Conservation (phyloP, 2,888 invertebrate genomes). For the Pyrrhosoma nymphula region DNA sequence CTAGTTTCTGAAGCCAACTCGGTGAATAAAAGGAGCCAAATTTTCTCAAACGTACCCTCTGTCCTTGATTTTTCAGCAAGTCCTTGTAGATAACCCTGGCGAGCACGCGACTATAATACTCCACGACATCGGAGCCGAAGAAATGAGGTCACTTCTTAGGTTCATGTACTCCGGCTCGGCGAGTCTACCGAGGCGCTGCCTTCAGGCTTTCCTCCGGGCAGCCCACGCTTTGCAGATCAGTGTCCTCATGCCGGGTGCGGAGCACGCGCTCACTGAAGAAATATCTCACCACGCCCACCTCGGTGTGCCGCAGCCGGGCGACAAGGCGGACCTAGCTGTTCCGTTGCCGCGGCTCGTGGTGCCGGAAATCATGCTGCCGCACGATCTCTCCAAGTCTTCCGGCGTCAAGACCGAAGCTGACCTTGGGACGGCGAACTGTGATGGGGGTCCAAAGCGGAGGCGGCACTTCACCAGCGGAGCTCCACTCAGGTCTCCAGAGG, state of each 20-base stretch:
- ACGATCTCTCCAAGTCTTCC: constrained; percentile 30
- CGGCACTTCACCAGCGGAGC: not conserved
- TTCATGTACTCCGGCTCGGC: constrained; percentile 86
- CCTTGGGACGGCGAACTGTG: not conserved
- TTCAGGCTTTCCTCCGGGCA: constrained; percentile 82
- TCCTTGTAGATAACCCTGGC: constrained; percentile 72
- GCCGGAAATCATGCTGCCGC: constrained; percentile 3
- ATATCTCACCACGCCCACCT: not conserved
- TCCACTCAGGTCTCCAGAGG: not conserved
- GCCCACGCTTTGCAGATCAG: constrained; percentile 75
- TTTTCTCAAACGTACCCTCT: not conserved
- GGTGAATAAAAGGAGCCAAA: no score
- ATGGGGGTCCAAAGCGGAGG: not conserved
- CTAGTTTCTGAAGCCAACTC: no score
- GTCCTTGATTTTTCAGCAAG: constrained; percentile 69
- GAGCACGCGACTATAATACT: constrained; percentile 83
- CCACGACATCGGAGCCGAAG: constrained; percentile 83
- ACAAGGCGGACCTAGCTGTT: not conserved
- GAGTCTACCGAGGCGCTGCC: constrained; percentile 80
- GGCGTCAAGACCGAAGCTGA: constrained; percentile 4
- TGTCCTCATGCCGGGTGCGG: constrained; percentile 50
- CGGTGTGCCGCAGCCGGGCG: not conserved
- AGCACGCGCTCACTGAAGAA: constrained; percentile 54
- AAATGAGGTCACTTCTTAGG: constrained; percentile 83
- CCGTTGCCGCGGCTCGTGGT: not conserved